phyloP scores from a whole-genome alignment of 2,113 vertebrate species.

The Polypterus bichir region DNA sequence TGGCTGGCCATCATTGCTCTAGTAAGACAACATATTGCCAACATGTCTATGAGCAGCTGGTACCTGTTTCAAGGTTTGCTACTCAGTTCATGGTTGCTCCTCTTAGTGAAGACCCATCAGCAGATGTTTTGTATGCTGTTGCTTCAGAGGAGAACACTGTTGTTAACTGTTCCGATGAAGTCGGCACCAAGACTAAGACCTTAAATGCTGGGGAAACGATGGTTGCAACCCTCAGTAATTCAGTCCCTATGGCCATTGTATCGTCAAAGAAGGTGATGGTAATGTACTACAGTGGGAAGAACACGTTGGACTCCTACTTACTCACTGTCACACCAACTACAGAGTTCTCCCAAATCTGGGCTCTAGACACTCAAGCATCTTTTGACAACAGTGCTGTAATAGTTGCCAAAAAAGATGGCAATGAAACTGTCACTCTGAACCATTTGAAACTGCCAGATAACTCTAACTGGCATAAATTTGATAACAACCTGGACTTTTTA shows the following conservation, averaged over 20 bases:
- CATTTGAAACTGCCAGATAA: not conserved
- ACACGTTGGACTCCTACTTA: slow-evolving; percentile 22
- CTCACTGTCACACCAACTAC: slow-evolving; percentile 22
- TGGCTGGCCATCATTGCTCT: slow-evolving; percentile 24
- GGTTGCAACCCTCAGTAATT: not conserved
- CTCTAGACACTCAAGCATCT: slow-evolving; percentile 15
- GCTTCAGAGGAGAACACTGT: slow-evolving; percentile 25
- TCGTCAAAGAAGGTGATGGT: slow-evolving; percentile 31
- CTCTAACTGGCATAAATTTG: slow-evolving; percentile 14
- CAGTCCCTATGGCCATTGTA: slow-evolving; percentile 10
- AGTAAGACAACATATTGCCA: slow-evolving; percentile 9
- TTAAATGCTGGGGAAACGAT: slow-evolving; percentile 18
- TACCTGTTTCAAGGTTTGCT: slow-evolving; percentile 19
- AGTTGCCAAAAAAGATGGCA: slow-evolving; percentile 17
- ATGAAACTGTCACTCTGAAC: slow-evolving; percentile 4
- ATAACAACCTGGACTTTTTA: slow-evolving; percentile 15
- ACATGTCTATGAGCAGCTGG: slow-evolving; percentile 30
- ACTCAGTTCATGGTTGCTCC: slow-evolving; percentile 24
- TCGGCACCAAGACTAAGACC: not conserved
- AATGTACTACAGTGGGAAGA: slow-evolving; percentile 26
- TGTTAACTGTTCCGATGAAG: slow-evolving; percentile 7
- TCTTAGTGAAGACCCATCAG: slow-evolving; percentile 3
- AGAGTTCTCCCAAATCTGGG: slow-evolving; percentile 25
- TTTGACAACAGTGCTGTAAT: slow-evolving; percentile 17
- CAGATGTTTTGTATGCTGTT: slow-evolving; percentile 21